Evolutionary conservation across 1,140 invertebrate species (phyloP).

Genomic region (Lepidurus couesii): DNA sequence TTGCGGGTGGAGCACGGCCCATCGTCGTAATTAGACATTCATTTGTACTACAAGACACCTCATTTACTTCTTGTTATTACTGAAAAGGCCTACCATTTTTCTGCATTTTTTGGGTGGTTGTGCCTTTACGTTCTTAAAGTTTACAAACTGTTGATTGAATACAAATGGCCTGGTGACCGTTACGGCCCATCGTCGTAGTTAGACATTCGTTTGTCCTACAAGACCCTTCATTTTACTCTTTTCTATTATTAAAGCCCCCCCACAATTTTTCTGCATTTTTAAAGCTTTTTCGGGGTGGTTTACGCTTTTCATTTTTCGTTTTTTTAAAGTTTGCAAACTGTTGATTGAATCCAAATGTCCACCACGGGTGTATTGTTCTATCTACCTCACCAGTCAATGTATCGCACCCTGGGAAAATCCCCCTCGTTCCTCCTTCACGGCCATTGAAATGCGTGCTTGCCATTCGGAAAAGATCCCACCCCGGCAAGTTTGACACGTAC

Average conservation of each 20-base stretch:
- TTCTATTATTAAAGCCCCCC: not conserved
- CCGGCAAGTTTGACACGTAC: not conserved
- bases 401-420: not conserved
- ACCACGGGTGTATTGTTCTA: too few species aligned
- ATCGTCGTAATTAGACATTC: slow-evolving; percentile 16
- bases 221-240: not conserved
- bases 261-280: not conserved
- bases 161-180: not conserved
- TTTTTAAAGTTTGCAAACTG: too few species aligned
- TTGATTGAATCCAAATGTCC: too few species aligned
- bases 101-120: not conserved
- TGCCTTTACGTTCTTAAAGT: too few species aligned
- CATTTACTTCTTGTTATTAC: not conserved
- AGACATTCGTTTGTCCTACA: not conserved
- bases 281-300: too few species aligned
- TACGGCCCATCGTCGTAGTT: not conserved
- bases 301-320: too few species aligned
- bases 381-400: not conserved
- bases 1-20: slow-evolving; percentile 7
- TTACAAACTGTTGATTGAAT: too few species aligned
- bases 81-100: not conserved
- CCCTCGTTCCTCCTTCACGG: not conserved
- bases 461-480: not conserved
- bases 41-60: slow-evolving; percentile 4
- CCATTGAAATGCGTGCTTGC: slow-evolving; percentile 13